phyloP scores from a whole-genome alignment of 92 coral and sea anemone genomes.

The Blastomussa wellsi region DNA sequence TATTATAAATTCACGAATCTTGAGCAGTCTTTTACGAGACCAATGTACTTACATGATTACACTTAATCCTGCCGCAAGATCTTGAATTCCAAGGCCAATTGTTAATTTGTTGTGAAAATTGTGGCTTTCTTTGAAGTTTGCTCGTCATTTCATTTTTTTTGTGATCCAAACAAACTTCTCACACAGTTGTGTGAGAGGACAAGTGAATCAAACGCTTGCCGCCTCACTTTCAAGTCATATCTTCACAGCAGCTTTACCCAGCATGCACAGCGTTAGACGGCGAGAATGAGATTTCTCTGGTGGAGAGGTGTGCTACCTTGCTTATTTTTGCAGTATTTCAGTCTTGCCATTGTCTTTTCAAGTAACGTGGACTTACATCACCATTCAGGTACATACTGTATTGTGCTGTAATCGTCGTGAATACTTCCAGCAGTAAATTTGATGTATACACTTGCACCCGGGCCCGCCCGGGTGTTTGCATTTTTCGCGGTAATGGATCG shows the following conservation, averaged over 20 bases:
- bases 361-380: constrained; percentile 24
- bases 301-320: background rate
- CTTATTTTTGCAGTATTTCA: background rate
- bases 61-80: constrained; percentile 26
- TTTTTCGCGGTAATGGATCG: too few species aligned
- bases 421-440: background rate
- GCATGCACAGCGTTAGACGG: background rate
- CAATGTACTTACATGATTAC: constrained; percentile 42
- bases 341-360: background rate
- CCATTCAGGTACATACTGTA: constrained; percentile 22
- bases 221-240: constrained; percentile 43
- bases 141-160: constrained; percentile 50
- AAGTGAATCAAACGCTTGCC: constrained; percentile 5
- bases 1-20: constrained; percentile 9
- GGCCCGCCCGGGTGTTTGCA: too few species aligned
- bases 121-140: constrained; percentile 43
- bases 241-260: constrained; percentile 6
- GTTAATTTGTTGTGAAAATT: constrained; percentile 18
- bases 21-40: background rate
- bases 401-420: background rate
- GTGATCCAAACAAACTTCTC: background rate
- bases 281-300: background rate
- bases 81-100: constrained; percentile 41
- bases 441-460: too few species aligned
- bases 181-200: background rate